Conservation (phyloP, 2,797 vertebrate species). For the Chelmon rostratus region DNA sequence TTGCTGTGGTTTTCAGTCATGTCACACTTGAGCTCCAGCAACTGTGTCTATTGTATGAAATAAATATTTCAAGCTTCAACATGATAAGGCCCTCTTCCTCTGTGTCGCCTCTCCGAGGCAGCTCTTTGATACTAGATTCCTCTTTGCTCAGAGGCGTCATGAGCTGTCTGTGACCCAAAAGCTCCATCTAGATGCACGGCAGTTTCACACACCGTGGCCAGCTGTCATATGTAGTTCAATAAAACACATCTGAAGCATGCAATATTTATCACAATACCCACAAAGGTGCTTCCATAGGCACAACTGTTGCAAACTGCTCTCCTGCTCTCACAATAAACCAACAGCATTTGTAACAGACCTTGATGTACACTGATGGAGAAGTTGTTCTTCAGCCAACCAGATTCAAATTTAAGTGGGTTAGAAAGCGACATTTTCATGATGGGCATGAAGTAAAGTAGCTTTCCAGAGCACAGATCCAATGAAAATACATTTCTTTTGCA, state of each 20-base stretch:
- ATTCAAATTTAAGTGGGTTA: neutral
- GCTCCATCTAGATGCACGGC: constrained; percentile 50
- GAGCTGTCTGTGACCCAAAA: constrained; percentile 68
- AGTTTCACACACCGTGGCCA: constrained; percentile 56
- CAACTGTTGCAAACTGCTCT: constrained; percentile 55
- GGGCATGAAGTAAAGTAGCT: neutral
- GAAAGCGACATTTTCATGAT: neutral
- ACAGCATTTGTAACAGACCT: constrained; percentile 3
- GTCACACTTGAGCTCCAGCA: constrained; percentile 64
- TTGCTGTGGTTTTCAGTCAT: constrained; percentile 67
- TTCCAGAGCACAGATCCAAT: neutral
- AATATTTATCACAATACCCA: constrained; percentile 71
- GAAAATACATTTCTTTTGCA: neutral
- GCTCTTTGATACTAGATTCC: constrained; percentile 69
- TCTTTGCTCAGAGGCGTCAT: constrained; percentile 59
- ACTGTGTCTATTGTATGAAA: constrained; percentile 73
- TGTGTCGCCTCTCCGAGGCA: constrained; percentile 56
- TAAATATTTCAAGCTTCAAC: constrained; percentile 79
- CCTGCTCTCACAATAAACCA: constrained; percentile 21
- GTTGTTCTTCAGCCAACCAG: neutral
- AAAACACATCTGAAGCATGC: constrained; percentile 72
- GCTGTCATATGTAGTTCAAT: constrained; percentile 73
- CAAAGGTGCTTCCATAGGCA: constrained; percentile 53
- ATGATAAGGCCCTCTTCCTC: constrained; percentile 67
- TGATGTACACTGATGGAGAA: neutral